Base-by-base conservation (phyloP, 1,140 invertebrate species). In the Drosophila ficusphila region DNA sequence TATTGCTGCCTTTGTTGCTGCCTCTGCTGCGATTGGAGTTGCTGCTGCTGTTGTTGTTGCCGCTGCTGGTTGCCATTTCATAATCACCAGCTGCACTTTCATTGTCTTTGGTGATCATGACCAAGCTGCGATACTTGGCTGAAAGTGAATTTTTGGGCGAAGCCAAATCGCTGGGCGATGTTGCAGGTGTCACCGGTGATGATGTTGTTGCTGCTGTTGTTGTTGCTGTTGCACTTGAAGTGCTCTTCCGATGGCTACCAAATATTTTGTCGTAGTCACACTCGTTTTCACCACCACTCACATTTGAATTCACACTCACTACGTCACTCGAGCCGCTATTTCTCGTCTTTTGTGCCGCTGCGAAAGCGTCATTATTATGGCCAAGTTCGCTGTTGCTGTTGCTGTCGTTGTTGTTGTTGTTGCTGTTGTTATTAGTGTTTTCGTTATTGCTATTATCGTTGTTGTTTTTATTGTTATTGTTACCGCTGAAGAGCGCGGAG, bases 91-190 rank as follows among this genome's bases (percentile, higher is more conserved):
- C 54, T 75, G 72, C 68, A 64, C 70, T 70, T 69, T 89, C 83
- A 51, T 71, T 77, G 61, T 90, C 95, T 95, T 92, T 96, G 94
- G 71, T 97, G 92, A 97, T 97, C 96, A 96, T 96, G 91, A 97
- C 95, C 92, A 96, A 93, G 92, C 96, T 97, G 76, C 95, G 96
- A 90, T 96, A 97, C 82, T 95, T 95, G 92, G 95, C 95, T 74
- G 93, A 91, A 64, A 91, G 83, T 57, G 90, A 90, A 73, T 75
- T 86, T 56, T 86, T 90, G 25, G 65, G 51, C 33, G 39, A 69
- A 16, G 60, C 46, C 60, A 62, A 29, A 19, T 67, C 62, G 57
- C 21, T 34, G 38, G 21, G n/a, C 21, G 21, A 12, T 48, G 86
- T 71, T 72, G 44, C 52, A 47, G 41, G 33, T 39, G 51, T 18